Evolutionary conservation across 1,140 invertebrate genomes (phyloP).

Genomic region (Dendroctonus ponderosae): DNA sequence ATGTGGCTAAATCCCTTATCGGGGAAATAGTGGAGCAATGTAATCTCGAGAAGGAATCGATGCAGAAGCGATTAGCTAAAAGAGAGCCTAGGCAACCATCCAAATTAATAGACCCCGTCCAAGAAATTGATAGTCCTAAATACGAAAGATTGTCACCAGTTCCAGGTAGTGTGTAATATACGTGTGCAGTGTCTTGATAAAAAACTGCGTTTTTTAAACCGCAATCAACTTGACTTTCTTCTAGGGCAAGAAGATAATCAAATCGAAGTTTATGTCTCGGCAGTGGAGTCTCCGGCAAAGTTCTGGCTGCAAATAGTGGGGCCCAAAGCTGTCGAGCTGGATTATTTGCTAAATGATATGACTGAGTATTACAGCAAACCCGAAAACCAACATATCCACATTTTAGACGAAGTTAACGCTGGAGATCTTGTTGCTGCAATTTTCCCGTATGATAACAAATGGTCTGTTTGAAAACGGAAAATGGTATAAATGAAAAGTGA

Average conservation of each 20-base stretch:
- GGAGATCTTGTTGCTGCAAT: conserved; percentile 78
- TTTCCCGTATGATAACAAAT: conserved; percentile 71
- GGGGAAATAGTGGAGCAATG: conserved; percentile 62
- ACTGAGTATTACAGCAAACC: conserved; percentile 69
- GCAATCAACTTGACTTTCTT: not conserved
- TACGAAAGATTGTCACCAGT: conserved; percentile 42
- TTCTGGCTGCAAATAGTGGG: conserved; percentile 84
- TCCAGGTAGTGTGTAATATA: conserved; percentile 37
- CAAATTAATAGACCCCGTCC: conserved; percentile 42
- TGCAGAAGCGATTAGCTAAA: conserved; percentile 53
- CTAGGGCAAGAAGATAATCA: conserved; percentile 53
- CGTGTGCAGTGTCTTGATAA: not conserved
- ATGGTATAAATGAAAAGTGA: not conserved
- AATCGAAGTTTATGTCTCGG: conserved; percentile 80
- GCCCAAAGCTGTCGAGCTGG: conserved; percentile 66
- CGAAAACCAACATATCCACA: conserved; percentile 62
- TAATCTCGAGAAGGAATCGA: conserved; percentile 51
- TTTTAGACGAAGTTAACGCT: conserved; percentile 56
- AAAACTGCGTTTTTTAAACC: not conserved
- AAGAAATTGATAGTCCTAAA: conserved; percentile 46
- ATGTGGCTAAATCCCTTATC: conserved; percentile 58
- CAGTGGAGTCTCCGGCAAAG: conserved; percentile 70
- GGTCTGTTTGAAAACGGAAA: conserved; percentile 58
- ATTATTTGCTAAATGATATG: conserved; percentile 74
- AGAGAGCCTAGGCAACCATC: conserved; percentile 54